Percentiles rank a stretch among this genome's conserved stretches.
These are phyloP conservation scores for Pharmacophagus antenor DNA, from an alignment of 2,888 invertebrate species.

Conservation along the genomic window DNA sequence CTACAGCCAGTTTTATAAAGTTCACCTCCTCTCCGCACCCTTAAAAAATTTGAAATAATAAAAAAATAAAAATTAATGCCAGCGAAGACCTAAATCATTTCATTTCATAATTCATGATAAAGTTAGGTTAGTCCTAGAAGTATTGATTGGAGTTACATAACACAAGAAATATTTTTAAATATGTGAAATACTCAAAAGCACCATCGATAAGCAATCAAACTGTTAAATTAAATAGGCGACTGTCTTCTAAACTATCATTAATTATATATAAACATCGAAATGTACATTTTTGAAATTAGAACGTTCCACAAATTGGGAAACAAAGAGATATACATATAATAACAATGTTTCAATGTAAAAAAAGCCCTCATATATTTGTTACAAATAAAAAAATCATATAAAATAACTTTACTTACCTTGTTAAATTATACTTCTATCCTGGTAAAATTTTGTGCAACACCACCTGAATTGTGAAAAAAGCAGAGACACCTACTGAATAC, in stretches of 20 bases:
- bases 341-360: conserved; percentile 7
- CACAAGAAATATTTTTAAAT: conserved; percentile 25
- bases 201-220: neutral
- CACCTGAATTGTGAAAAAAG: conserved; percentile 35
- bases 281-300: conserved; percentile 25
- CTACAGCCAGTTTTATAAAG: too few relatives aligned
- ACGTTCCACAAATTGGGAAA: conserved; percentile 9
- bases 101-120: conserved; percentile 24
- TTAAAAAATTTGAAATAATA: too few relatives aligned
- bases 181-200: neutral
- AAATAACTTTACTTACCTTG: conserved; percentile 26
- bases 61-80: too few relatives aligned
- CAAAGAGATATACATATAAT: neutral
- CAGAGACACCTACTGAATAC: conserved; percentile 35
- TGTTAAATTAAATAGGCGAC: conserved; percentile 2
- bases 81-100: neutral
- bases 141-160: conserved; percentile 35
- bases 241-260: conserved; percentile 3
- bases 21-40: too few relatives aligned
- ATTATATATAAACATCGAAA: conserved; percentile 5
- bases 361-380: too few relatives aligned
- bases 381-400: conserved; percentile 13
- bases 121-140: conserved; percentile 31
- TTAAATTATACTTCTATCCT: conserved; percentile 18
- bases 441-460: conserved; percentile 29